Evolutionary conservation across 2,888 invertebrate genomes (phyloP), one percentile per base, ranked within the genome.

Genomic region (Encarsia formosa): DNA sequence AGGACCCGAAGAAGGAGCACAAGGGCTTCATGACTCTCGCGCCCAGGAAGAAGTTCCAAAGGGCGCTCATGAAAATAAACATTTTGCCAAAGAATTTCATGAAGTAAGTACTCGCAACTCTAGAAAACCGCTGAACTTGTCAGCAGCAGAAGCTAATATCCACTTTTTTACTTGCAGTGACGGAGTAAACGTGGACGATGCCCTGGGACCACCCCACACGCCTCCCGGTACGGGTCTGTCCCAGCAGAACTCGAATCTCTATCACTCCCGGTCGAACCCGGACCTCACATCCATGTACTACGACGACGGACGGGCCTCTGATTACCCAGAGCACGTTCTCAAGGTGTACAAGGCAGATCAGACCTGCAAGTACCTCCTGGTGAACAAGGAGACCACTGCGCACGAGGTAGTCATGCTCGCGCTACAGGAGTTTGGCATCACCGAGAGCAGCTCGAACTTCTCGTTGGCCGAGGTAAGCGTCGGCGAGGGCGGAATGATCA

Each of bases 311-410:
- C 81, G 87, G 62, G 82, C 86, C 46, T 81, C 87, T 13, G 92
- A 93, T 74, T 91, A 88, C 74, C 96, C 97, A 3, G 97, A 98
- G 74, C 96, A 98, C 77, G 98, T 98, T 26, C 80, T 99, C 40
- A 98, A 98, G 79, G 90, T 91, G 46, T 98, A 86, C 77, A 91
- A 89, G 78, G 87, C 93, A 23, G 98, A 99, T 77, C 98, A 98
- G 78, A 92, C 93, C 34, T 98, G 91, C 81, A 97, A 98, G 78
- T 98, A 95, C 77, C 82, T 99, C 59, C 82, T 95, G 58, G 91
- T 99, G 52, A 93, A 96, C 74, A 96, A 96, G 78, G 94, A 89
- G 71, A 89, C 89, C 22, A 89, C 88, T 31, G 88, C 88, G 6
- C 86, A 89, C 68, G 88, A 89, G 75, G 96, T 99, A 49, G 97